Percentiles rank a stretch among this genome's conserved stretches.
Conservation (phyloP, 2,797 vertebrate genomes). For the Trachops cirrhosus region DNA sequence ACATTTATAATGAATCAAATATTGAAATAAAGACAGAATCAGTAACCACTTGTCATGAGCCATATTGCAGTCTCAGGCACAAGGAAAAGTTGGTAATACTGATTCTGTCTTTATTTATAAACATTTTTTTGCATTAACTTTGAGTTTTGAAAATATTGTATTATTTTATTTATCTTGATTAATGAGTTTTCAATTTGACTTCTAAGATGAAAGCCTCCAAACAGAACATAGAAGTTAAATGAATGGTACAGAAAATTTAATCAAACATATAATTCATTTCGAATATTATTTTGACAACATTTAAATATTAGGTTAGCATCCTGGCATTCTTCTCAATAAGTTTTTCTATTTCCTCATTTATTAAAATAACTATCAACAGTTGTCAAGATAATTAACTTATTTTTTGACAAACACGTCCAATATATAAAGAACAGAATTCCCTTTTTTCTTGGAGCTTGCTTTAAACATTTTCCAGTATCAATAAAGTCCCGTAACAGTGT, state of each 20-base stretch:
- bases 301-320: conserved; percentile 2
- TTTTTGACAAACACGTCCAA: background rate
- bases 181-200: background rate
- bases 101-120: background rate
- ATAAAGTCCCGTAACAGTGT: background rate
- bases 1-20: background rate
- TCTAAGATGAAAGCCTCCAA: background rate
- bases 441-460: conserved; percentile 33
- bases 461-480: conserved; percentile 34
- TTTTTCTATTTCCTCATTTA: conserved; percentile 38
- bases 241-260: background rate
- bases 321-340: background rate
- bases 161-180: background rate
- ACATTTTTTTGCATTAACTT: conserved; percentile 8
- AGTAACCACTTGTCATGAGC: background rate
- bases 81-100: background rate
- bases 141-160: background rate
- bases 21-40: background rate
- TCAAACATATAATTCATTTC: conserved; percentile 26
- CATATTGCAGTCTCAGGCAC: background rate
- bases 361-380: conserved; percentile 38
- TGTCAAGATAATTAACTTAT: background rate
- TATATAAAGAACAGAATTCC: conserved; percentile 14
- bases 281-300: conserved; percentile 11
- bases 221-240: background rate